Evolutionary conservation across 2,888 invertebrate genomes (phyloP).

Genomic region (Tromatobia lineatoria): DNA sequence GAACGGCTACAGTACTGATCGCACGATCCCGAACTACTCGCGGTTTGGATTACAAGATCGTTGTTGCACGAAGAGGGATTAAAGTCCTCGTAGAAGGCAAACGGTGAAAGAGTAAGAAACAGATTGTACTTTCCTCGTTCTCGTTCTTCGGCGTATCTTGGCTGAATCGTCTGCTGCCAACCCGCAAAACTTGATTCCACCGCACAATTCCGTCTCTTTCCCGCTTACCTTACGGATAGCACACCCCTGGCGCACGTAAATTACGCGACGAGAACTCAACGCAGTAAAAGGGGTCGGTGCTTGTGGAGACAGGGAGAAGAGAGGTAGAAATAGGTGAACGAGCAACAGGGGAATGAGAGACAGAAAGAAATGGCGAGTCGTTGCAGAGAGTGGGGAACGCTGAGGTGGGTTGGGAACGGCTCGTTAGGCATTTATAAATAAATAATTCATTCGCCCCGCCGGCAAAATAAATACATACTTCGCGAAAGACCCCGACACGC

Average conservation of each 20-base stretch:
- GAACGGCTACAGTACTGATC: constrained; percentile 23
- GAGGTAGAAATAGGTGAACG: constrained; percentile 46
- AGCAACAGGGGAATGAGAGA: constrained; percentile 38
- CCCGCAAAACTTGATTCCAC: constrained; percentile 68
- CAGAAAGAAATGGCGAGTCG: constrained; percentile 13
- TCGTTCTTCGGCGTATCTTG: constrained; percentile 13
- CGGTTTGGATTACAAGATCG: constrained; percentile 48
- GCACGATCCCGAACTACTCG: constrained; percentile 38
- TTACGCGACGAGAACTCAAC: constrained; percentile 68
- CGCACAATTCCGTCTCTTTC: constrained; percentile 58
- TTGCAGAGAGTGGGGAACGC: constrained; percentile 46
- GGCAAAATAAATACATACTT: constrained; percentile 74
- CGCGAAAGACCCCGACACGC: constrained; percentile 56
- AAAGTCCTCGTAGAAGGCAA: constrained; percentile 21
- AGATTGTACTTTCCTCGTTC: constrained; percentile 47
- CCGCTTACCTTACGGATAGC: constrained; percentile 41
- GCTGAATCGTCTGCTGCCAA: constrained; percentile 60
- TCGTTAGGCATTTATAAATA: constrained; percentile 78
- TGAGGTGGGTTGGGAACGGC: constrained; percentile 69
- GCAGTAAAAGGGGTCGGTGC: constrained; percentile 43
- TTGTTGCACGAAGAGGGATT: constrained; percentile 25
- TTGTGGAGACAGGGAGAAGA: constrained; percentile 46
- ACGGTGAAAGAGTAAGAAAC: constrained; percentile 6
- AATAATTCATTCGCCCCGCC: constrained; percentile 75
- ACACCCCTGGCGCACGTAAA: constrained; percentile 72